Evolutionary conservation across 2,113 vertebrate genomes (phyloP).

Genomic region (human (Homo sapiens)): DNA sequence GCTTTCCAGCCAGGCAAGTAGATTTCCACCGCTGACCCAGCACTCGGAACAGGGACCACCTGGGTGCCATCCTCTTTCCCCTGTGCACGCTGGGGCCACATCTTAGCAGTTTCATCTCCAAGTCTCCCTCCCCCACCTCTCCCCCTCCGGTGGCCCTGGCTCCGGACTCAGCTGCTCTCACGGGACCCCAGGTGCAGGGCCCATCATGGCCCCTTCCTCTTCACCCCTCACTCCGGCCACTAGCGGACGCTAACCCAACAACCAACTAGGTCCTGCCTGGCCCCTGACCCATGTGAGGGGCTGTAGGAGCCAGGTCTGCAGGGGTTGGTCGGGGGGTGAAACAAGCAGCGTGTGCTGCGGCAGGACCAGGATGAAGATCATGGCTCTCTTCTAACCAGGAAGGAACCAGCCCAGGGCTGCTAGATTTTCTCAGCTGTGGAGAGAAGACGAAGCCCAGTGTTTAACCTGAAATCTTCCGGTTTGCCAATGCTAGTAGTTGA

Average conservation of each 20-base stretch:
- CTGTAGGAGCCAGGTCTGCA: not conserved
- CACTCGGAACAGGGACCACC: too few relatives aligned
- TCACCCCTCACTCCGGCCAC: not conserved
- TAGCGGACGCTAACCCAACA: not conserved
- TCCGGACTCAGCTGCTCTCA: not conserved
- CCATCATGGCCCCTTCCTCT: not conserved
- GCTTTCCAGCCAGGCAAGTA: not conserved
- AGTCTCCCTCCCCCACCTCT: accelerated
- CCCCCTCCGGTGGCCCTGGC: too few relatives aligned
- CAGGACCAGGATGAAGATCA: not conserved
- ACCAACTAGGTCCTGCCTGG: not conserved
- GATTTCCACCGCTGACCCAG: not conserved
- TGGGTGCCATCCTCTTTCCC: not conserved
- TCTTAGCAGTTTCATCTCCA: not conserved
- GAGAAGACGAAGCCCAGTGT: not conserved
- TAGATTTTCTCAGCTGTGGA: not conserved
- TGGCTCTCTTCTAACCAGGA: not conserved
- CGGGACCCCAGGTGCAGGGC: not conserved
- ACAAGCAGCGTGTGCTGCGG: not conserved
- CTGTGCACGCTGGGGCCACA: not conserved
- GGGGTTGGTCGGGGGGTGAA: accelerated
- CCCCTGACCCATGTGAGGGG: not conserved
- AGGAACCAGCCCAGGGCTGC: not conserved
- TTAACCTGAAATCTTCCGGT: not conserved
- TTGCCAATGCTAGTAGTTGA: not conserved